Base-by-base conservation (phyloP, 2,797 vertebrate species). In the Ctenopoma kingsleyae region DNA sequence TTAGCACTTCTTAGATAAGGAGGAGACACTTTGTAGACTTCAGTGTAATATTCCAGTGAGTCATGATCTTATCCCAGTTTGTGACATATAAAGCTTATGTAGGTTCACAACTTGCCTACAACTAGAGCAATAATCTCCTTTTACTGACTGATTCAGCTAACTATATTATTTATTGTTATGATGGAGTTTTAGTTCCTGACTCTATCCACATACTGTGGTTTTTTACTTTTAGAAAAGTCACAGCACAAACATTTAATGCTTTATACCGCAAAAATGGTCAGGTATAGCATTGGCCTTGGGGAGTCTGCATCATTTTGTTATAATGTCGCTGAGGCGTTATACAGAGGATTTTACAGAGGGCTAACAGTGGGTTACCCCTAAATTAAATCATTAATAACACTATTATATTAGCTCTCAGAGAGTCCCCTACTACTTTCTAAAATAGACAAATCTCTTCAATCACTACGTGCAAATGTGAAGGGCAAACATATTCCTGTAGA, bases 11-110 rank as follows among this genome's bases (percentile, higher is more conserved):
- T 80, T 22, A 17, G 17, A 58, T 8, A 3, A n/a, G 56, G 35
- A 75, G 70, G 65, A 71, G 78, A 51, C 64, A 78, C 69, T 66
- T 76, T 70, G 49, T 41, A 41, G 63, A 84, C 61, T 55, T 66
- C 22, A 35, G 65, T 69, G 69, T 56, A 60, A 87, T 52, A 61
- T 74, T 57, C 71, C 59, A 41, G 13, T 46, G 15, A 79, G 67
- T 80, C 72, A 72, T 55, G 17, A 51, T 53, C 25, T 50, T 25
- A 38, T 62, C 55, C 23, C 32, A 40, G 52, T 63, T 36, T 48
- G 46, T 56, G 59, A 52, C 40, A 41, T 27, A 30, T 52, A 38
- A 60, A 48, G 20, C 8, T 76, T 48, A 70, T 1, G 4, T 56
- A 43, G n/a, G n/a, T 38, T 8, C 20, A 60, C 17, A 48, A 70